Evolutionary conservation across 2,888 invertebrate species (phyloP), one percentile per base, ranked within the genome.

Genomic region (Cetonia aurata): DNA sequence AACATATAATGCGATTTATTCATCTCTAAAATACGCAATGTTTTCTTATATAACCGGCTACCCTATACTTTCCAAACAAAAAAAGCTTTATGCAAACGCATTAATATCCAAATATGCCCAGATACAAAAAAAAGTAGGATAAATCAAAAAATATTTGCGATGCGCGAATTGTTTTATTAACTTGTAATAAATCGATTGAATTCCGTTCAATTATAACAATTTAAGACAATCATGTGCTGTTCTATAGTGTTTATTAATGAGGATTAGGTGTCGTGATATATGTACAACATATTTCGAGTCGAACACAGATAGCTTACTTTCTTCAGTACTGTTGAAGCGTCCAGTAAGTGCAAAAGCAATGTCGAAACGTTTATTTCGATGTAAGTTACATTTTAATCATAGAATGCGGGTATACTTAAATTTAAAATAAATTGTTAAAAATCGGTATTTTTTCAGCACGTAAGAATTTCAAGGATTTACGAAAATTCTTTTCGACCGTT

Each of bases 231-330:
- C 6, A 48, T 37, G 15, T 10, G n/a, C 31, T n/a, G 33, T 6
- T 33, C 6, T 15, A 50, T 50, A 8, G 50, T 25, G 48, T 50
- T 50, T 50, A 62, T 50, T 62, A 62, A 17, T 37, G 37, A 50
- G 25, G 50, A 65, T 65, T 65, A 50, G 15, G n/a, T 50, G 62
- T 33, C 13, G 50, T 41, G 50, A 65, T 65, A 65, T 65, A 65
- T n/a, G n/a, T n/a, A n/a, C n/a, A n/a, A n/a, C 48, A 33, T 48
- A 10, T 50, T 50, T 17, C 10, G 17, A 42, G 52, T 50, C 15
- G 8, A 50, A 31, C 50, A 17, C 19, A 25, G 50, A 50, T 17
- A 50, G 50, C 37, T 52, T 65, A 65, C 50, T 65, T 41, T 37
- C 50, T 50, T 6, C 41, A 50, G 12, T 17, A 50, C 12, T 33